Percentiles rank a stretch among this genome's conserved stretches.
These are phyloP conservation scores for Vidua macroura DNA, from an alignment of 2,113 vertebrate genomes.

Conservation along the genomic window DNA sequence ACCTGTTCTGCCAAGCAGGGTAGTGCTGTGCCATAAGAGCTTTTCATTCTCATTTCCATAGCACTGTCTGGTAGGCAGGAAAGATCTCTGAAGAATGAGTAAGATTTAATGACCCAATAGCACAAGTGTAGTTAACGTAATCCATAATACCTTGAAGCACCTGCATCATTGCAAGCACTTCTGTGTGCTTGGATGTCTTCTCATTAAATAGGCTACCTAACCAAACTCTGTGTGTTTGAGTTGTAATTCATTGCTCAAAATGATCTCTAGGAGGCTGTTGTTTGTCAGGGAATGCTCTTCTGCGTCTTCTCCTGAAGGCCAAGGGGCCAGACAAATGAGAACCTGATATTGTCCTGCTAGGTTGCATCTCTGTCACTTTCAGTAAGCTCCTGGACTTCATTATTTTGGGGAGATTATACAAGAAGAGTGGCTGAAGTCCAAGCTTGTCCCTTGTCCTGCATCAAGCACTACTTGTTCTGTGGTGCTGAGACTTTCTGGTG, in stretches of 20 bases:
- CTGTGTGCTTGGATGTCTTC: not conserved
- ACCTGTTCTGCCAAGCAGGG: not conserved
- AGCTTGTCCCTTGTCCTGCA: not conserved
- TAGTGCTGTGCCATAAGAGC: not conserved
- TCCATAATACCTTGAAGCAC: not conserved
- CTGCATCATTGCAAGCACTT: not conserved
- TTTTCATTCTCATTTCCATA: not conserved
- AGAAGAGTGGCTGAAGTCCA: not conserved
- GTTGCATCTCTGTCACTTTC: not conserved
- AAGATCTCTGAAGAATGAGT: not conserved
- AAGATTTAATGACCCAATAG: not conserved
- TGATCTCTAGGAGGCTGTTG: not conserved
- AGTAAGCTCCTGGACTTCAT: not conserved
- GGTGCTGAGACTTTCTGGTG: not conserved
- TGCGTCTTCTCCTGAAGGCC: not conserved
- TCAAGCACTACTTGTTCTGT: not conserved
- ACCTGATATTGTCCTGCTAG: not conserved
- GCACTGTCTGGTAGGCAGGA: not conserved
- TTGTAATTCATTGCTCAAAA: not conserved
- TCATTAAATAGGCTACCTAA: not conserved
- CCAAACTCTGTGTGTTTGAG: not conserved
- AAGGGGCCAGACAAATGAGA: not conserved
- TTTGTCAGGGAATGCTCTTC: not conserved
- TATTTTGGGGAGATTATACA: not conserved
- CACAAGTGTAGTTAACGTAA: not conserved